Conservation (phyloP, 2,888 invertebrate genomes). For the Dinocampus coccinellae region DNA sequence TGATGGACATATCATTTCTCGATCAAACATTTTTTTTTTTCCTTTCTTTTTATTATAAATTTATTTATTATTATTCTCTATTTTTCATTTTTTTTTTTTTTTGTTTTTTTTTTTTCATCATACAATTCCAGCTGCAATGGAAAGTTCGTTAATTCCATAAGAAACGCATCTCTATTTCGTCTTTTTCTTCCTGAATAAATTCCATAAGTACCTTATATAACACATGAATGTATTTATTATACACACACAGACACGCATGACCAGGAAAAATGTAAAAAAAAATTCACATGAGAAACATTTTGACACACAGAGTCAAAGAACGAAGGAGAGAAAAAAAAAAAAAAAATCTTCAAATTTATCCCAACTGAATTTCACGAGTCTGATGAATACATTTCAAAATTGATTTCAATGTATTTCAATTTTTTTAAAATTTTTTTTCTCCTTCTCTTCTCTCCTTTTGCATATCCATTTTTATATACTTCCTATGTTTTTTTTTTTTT, state of each 20-base stretch:
- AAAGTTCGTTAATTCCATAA: slow-evolving; percentile 27
- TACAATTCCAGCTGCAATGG: slow-evolving; percentile 17
- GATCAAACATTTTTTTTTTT: neutral
- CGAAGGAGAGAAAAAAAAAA: neutral
- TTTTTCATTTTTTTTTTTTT: neutral
- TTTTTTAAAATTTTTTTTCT: too few species aligned
- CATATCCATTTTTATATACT: neutral
- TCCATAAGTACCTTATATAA: neutral
- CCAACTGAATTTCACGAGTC: neutral
- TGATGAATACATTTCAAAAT: neutral
- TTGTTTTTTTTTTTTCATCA: neutral
- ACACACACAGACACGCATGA: neutral
- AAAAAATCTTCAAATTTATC: neutral
- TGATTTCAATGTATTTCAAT: neutral
- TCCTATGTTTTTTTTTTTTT: too few species aligned
- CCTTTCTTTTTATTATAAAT: slow-evolving; percentile 5
- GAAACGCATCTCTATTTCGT: slow-evolving; percentile 31
- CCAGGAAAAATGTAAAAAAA: slow-evolving; percentile 38
- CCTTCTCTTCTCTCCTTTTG: neutral
- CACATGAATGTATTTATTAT: neutral
- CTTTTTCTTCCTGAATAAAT: slow-evolving; percentile 16
- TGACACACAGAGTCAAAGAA: neutral
- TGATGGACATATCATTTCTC: slow-evolving; percentile 7
- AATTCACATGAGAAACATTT: slow-evolving; percentile 11
- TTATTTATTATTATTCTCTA: slow-evolving; percentile 2